Conservation (phyloP, 2,113 vertebrate genomes). For the Hemibagrus wyckioides region DNA sequence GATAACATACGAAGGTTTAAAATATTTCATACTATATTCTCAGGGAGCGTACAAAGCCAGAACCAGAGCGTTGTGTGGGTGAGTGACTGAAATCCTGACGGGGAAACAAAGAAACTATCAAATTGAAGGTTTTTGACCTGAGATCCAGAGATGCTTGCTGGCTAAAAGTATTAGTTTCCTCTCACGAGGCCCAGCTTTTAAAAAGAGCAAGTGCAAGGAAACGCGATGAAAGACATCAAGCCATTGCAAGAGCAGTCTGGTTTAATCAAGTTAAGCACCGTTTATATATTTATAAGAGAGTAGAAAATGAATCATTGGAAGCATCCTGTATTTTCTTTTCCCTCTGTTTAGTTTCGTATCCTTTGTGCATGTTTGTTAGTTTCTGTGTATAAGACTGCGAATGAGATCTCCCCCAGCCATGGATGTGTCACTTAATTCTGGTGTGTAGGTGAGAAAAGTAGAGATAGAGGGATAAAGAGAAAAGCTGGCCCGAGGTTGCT, state of each 20-base stretch:
- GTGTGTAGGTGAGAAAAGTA: conserved; percentile 2
- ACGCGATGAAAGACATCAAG: neutral
- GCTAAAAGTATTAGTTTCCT: neutral
- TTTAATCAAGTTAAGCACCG: neutral
- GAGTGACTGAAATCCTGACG: conserved; percentile 3
- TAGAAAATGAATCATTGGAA: neutral
- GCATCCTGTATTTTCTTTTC: neutral
- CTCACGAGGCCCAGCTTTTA: neutral
- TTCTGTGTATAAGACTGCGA: neutral
- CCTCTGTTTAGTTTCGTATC: neutral
- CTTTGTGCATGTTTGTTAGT: neutral
- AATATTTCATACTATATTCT: neutral
- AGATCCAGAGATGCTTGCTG: neutral
- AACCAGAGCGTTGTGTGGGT: neutral
- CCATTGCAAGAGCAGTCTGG: neutral
- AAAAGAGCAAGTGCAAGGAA: neutral
- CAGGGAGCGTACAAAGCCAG: neutral
- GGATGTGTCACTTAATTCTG: conserved; percentile 33
- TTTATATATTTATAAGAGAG: neutral
- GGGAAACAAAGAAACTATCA: neutral
- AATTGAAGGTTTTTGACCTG: neutral
- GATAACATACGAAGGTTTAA: neutral
- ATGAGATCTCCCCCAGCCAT: neutral
- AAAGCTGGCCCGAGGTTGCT: conserved; percentile 31
- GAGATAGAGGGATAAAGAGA: neutral